These are phyloP conservation scores for Petrocephalus sullivani DNA, from an alignment of 2,797 vertebrate species.

Conservation along the genomic window DNA sequence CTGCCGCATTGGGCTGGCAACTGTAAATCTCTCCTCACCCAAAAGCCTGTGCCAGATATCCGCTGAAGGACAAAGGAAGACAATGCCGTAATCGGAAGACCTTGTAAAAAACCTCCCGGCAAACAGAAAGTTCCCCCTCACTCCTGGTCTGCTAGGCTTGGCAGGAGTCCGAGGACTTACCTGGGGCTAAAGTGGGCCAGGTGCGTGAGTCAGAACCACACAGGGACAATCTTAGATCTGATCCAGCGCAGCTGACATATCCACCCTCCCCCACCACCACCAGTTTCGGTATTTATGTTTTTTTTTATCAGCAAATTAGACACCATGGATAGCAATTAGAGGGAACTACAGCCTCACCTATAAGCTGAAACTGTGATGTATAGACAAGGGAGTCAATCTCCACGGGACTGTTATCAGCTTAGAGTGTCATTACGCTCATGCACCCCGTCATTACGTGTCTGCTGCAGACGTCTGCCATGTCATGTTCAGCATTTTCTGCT, in stretches of 20 bases:
- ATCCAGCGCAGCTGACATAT: conserved; percentile 28
- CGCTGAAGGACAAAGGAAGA: background rate
- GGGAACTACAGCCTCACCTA: conserved; percentile 54
- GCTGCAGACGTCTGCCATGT: background rate
- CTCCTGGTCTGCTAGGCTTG: conserved; percentile 13
- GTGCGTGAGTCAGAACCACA: conserved; percentile 34
- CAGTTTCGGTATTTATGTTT: conserved; percentile 33
- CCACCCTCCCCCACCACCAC: background rate
- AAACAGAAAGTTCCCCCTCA: background rate
- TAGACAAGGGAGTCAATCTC: conserved; percentile 50
- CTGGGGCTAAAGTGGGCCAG: conserved; percentile 53
- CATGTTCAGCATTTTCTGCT: background rate
- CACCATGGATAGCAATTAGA: conserved; percentile 61
- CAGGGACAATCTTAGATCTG: background rate
- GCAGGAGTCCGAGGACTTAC: conserved; percentile 55
- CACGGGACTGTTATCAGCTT: conserved; percentile 54
- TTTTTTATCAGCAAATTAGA: conserved; percentile 30
- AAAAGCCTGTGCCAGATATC: background rate
- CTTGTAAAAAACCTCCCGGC: background rate
- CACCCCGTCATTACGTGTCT: conserved; percentile 48
- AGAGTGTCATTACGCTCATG: conserved; percentile 58
- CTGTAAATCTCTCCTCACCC: background rate
- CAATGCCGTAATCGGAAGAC: background rate
- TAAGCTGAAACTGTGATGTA: conserved; percentile 57
- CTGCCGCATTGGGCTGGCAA: background rate